Evolutionary conservation across 2,888 invertebrate species (phyloP), one percentile per base, ranked within the genome.

Genomic region (Zaprionus obscuricornis): DNA sequence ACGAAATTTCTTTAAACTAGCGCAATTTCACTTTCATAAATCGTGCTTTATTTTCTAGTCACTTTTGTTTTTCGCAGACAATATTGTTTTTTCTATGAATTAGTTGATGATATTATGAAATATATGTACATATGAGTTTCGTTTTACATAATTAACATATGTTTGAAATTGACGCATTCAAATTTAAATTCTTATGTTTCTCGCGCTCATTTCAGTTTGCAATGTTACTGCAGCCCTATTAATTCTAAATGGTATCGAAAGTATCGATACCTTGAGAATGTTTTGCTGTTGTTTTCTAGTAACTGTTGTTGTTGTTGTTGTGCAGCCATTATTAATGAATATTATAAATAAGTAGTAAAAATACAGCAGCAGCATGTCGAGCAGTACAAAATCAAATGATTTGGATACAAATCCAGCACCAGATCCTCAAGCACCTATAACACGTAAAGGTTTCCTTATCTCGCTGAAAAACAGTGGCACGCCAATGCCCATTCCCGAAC

Each of bases 401-500:
- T 56, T 75, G 47, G 89, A 88, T 20, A 52, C 69, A 2, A 88
- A 87, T 65, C 84, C 78, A 3, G 77, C 85, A 2, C 75, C 81
- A 1, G 96, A 96, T 91, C 96, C 96, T 0, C 94, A 95, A 8
- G 95, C 95, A 0, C 96, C 96, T 0, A 93, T 95, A 8, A 94
- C 95, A 1, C 93, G 96, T 31, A 95, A 95, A 89, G 96, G 96
- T 0, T 93, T 95, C 42, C 92, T 96, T 1, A 95, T 95, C 71
- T 96, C 96, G 0, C 94, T 97, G 73, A 92, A 95, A 74, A 95
- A 94, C 29, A 95, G 95, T 24, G 95, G 96, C 5, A 95, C 95
- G 88, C 93, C 94, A 0, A 95, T 96, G 93, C 94, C 94, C 86
- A 96, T 97, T 88, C 96, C 96, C 0, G 96, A 97, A 87, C 93